Percentiles rank a stretch among this genome's conserved stretches.
Evolutionary conservation across 2,113 vertebrate species (phyloP).

Genomic region (Misgurnus anguillicaudatus): DNA sequence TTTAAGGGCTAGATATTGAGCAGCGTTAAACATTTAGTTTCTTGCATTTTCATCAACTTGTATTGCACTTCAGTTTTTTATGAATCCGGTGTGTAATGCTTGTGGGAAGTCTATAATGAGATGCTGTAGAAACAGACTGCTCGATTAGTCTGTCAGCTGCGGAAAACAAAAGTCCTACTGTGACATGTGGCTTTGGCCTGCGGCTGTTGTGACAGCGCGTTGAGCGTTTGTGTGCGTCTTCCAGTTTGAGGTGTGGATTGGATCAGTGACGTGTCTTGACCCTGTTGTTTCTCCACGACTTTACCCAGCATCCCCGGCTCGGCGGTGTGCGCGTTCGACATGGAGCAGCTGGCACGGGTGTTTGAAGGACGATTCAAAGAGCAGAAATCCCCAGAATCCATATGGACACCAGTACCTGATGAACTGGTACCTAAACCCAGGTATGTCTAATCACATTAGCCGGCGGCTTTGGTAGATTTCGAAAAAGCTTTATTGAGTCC

Average conservation of each 20-base stretch:
- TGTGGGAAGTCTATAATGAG: slow-evolving; percentile 20
- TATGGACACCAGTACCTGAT: slow-evolving; percentile 93
- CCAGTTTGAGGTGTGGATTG: slow-evolving; percentile 25
- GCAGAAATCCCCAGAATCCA: slow-evolving; percentile 93
- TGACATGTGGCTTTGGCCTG: not conserved
- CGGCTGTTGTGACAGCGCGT: slow-evolving; percentile 1
- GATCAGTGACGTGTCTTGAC: slow-evolving; percentile 39
- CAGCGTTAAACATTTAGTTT: too few species aligned
- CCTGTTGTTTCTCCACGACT: slow-evolving; percentile 39
- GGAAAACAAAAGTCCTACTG: not conserved
- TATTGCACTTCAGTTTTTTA: not conserved
- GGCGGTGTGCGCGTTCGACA: slow-evolving; percentile 94
- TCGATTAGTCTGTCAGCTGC: slow-evolving; percentile 23
- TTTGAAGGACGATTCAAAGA: slow-evolving; percentile 95
- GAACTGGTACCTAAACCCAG: slow-evolving; percentile 91
- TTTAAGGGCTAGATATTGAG: too few species aligned
- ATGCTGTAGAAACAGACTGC: slow-evolving; percentile 16
- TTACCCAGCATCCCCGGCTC: slow-evolving; percentile 88
- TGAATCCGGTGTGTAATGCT: not conserved
- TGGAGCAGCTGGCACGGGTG: slow-evolving; percentile 87
- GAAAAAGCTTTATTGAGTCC: not conserved
- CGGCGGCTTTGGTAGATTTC: too few species aligned
- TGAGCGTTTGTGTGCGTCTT: not conserved
- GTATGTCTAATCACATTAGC: too few species aligned
- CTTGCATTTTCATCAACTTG: not conserved